A percentile compares a stretch with the other conserved stretches of the same genome.
Evolutionary conservation across 2,113 vertebrate species (phyloP).

Genomic region (Irena cyanogastra): DNA sequence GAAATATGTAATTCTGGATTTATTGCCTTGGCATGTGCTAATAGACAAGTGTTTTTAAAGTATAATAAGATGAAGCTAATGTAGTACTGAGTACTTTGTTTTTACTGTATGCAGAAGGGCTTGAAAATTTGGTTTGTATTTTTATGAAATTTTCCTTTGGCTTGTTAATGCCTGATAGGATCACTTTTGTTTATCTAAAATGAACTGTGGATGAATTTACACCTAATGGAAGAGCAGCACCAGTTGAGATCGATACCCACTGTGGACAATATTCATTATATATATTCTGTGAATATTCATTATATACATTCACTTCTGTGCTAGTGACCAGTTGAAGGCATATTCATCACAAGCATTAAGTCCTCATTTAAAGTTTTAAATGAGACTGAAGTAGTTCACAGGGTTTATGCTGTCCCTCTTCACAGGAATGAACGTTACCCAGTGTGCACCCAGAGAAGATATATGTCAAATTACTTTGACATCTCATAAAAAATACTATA

Average conservation of each 20-base stretch:
- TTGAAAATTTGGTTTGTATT: neutral
- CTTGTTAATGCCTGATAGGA: constrained; percentile 9
- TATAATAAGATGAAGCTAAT: neutral
- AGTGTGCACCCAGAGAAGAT: neutral
- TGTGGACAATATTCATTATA: neutral
- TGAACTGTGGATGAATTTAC: constrained; percentile 21
- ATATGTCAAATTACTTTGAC: neutral
- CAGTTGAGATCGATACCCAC: neutral
- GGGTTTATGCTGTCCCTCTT: neutral
- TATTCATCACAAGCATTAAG: neutral
- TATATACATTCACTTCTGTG: no score
- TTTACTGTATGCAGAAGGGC: neutral
- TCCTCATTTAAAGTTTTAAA: neutral
- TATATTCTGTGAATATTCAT: no score
- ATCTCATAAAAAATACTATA: neutral
- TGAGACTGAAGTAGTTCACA: neutral
- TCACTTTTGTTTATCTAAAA: constrained; percentile 3
- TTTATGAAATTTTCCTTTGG: neutral
- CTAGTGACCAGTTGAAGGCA: neutral
- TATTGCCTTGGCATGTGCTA: neutral
- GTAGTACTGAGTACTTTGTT: neutral
- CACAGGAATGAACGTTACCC: neutral
- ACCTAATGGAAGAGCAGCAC: neutral
- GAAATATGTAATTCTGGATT: neutral
- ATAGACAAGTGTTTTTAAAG: neutral